Conservation (phyloP, 2,888 invertebrate species). For the Leistus spinibarbis region DNA sequence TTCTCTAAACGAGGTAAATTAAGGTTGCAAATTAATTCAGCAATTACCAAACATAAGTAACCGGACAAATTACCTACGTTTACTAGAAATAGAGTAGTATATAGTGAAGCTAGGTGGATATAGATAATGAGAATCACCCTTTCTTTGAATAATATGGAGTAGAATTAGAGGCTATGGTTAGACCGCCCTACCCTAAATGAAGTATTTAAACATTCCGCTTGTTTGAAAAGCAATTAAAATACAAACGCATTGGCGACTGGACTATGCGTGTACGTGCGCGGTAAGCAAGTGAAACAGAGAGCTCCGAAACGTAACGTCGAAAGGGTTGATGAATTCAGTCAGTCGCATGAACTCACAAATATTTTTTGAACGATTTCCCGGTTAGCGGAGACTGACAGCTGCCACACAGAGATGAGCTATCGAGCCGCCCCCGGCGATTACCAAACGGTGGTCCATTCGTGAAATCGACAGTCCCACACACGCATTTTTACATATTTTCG, state of each 20-base stretch:
- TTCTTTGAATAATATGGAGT: slow-evolving; percentile 10
- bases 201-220: slow-evolving; percentile 26
- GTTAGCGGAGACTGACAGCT: slow-evolving; percentile 4
- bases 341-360: neutral
- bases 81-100: neutral
- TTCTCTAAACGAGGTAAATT: neutral
- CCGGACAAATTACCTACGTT: neutral
- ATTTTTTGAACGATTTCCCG: neutral
- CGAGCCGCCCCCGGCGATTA: neutral
- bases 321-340: neutral
- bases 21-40: neutral
- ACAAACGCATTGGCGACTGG: neutral
- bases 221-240: slow-evolving; percentile 28
- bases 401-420: slow-evolving; percentile 10
- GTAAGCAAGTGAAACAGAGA: neutral
- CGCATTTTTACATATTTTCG: too few relatives aligned
- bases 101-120: neutral
- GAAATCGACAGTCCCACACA: too few relatives aligned
- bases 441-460: neutral
- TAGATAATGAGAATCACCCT: neutral
- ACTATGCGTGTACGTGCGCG: neutral
- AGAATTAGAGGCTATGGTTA: neutral
- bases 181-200: slow-evolving; percentile 5
- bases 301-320: neutral
- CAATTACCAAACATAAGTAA: neutral